Percentiles rank a stretch among this genome's conserved stretches.
Evolutionary conservation across 2,797 vertebrate genomes (phyloP).

Genomic region (Simalia tracyae): DNA sequence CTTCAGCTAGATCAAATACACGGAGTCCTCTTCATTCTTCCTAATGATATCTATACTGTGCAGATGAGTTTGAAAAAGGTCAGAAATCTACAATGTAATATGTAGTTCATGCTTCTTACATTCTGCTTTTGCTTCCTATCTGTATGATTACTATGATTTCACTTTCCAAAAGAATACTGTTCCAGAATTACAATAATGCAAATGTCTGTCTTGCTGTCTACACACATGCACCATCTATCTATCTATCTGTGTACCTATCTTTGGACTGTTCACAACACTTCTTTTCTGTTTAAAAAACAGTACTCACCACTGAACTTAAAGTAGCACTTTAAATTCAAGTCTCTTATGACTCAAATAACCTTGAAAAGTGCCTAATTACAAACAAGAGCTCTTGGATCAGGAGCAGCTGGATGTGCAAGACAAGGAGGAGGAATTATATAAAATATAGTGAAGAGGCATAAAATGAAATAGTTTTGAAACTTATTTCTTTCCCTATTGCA

Average conservation of each 20-base stretch:
- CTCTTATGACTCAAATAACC: constrained; percentile 42
- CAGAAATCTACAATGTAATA: background rate
- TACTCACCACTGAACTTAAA: constrained; percentile 20
- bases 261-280: constrained; percentile 21
- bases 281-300: constrained; percentile 29
- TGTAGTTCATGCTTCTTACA: background rate
- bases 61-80: background rate
- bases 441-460: constrained; percentile 33
- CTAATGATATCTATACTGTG: background rate
- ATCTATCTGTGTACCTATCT: background rate
- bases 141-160: background rate
- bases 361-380: constrained; percentile 50
- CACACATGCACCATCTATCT: background rate
- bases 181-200: background rate
- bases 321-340: constrained; percentile 30
- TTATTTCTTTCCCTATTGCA: constrained; percentile 40
- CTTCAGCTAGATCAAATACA: background rate
- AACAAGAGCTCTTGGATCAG: constrained; percentile 47
- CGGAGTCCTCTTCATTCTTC: background rate
- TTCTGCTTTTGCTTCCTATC: background rate
- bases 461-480: constrained; percentile 31
- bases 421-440: constrained; percentile 42
- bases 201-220: background rate
- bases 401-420: constrained; percentile 47
- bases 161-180: background rate